Conservation (phyloP, 2,113 vertebrate genomes). For the Lepus europaeus region DNA sequence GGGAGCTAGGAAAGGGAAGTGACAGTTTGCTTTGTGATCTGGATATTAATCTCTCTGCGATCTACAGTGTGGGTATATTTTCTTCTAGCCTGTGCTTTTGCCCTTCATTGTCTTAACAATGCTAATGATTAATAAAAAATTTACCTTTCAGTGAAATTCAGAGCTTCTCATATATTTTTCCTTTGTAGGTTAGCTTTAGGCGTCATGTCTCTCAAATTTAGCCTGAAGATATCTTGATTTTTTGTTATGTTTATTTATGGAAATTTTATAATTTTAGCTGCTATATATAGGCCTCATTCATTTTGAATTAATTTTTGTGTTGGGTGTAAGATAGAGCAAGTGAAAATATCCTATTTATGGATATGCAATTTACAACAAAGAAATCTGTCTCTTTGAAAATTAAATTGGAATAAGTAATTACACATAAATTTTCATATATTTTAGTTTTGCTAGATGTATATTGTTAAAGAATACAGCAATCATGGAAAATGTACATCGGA, state of each 20-base stretch:
- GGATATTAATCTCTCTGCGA: not conserved
- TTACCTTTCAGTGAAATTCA: not conserved
- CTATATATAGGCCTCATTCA: not conserved
- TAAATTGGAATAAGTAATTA: not conserved
- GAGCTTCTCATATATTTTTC: not conserved
- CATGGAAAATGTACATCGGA: not conserved
- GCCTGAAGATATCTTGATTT: not conserved
- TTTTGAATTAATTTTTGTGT: not conserved
- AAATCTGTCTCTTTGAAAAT: not conserved
- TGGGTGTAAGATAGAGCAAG: not conserved
- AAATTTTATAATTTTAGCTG: not conserved
- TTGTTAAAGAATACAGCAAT: not conserved
- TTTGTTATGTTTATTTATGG: not conserved
- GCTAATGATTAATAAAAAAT: not conserved
- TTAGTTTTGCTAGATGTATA: not conserved
- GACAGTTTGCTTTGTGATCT: not conserved
- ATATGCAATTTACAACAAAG: not conserved
- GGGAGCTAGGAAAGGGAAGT: not conserved
- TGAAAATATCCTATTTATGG: not conserved
- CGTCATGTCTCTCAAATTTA: not conserved
- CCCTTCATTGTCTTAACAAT: not conserved
- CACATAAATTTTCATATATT: not conserved
- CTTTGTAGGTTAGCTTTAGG: not conserved
- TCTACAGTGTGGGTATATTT: not conserved
- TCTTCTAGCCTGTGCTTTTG: not conserved